phyloP scores from a whole-genome alignment of 2,888 invertebrate genomes.

The Andrena praecox region DNA sequence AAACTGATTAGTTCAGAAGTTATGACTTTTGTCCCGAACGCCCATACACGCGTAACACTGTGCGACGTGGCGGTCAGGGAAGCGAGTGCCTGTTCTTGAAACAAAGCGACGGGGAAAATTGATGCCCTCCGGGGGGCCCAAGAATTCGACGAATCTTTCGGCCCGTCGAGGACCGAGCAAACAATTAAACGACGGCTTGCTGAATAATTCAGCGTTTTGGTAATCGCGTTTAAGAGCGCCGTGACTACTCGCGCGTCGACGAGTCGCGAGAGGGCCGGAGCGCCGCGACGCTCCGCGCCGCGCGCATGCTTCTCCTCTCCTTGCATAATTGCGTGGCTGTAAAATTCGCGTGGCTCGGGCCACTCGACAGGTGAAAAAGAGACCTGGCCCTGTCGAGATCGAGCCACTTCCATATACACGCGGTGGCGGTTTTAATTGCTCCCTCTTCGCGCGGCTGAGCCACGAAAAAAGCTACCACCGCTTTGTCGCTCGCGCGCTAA shows the following conservation, averaged over 20 bases:
- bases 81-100: not conserved
- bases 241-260: conserved; percentile 17
- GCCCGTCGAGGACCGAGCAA: conserved; percentile 14
- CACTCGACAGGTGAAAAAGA: conserved; percentile 58
- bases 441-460: conserved; percentile 30
- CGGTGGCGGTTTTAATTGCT: conserved; percentile 55
- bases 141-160: conserved; percentile 22
- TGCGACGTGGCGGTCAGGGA: not conserved
- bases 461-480: conserved; percentile 18
- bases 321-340: conserved; percentile 52
- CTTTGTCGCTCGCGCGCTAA: conserved; percentile 13
- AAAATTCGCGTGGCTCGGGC: conserved; percentile 48
- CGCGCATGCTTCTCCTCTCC: conserved; percentile 19
- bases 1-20: too few relatives aligned
- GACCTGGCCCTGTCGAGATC: conserved; percentile 33
- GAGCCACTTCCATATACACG: conserved; percentile 40
- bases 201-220: conserved; percentile 59
- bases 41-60: too few relatives aligned
- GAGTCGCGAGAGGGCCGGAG: conserved; percentile 3
- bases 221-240: conserved; percentile 40
- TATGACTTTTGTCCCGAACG: too few relatives aligned
- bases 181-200: conserved; percentile 47
- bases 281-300: not conserved
- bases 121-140: not conserved
- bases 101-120: not conserved